Conservation (phyloP, 2,113 vertebrate species). For the Barbus barbus region DNA sequence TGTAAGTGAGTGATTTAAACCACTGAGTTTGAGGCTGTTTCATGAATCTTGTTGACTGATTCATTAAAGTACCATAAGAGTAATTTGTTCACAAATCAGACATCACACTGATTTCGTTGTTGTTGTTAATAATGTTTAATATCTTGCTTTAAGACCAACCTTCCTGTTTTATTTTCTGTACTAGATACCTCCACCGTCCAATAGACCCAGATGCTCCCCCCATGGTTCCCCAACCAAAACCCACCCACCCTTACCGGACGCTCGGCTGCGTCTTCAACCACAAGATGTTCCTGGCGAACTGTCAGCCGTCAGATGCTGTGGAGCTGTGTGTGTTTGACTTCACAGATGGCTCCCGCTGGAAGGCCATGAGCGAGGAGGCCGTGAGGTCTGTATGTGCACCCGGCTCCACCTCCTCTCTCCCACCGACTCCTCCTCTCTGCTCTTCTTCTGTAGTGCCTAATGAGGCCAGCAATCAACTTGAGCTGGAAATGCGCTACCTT, state of each 20-base stretch:
- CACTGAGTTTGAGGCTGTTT: too few relatives aligned
- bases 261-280: conserved; percentile 96
- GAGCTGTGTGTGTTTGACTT: conserved; percentile 91
- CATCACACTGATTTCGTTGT: too few relatives aligned
- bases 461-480: conserved; percentile 86
- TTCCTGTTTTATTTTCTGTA: conserved; percentile 34
- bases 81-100: too few relatives aligned
- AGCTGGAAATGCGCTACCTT: conserved; percentile 87
- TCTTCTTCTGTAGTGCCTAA: conserved; percentile 80
- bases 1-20: too few relatives aligned
- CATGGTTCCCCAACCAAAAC: conserved; percentile 81
- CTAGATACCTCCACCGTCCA: conserved; percentile 87
- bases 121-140: background rate
- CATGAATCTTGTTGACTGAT: too few relatives aligned
- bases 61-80: too few relatives aligned
- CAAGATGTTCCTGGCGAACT: conserved; percentile 88
- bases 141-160: too few relatives aligned
- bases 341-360: conserved; percentile 90
- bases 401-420: conserved; percentile 80
- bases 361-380: conserved; percentile 94
- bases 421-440: conserved; percentile 85
- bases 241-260: conserved; percentile 85
- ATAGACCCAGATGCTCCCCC: conserved; percentile 86
- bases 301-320: conserved; percentile 89
- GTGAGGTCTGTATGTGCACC: conserved; percentile 88